Conservation (phyloP, 2,113 vertebrate species). For the Panthera leo region DNA sequence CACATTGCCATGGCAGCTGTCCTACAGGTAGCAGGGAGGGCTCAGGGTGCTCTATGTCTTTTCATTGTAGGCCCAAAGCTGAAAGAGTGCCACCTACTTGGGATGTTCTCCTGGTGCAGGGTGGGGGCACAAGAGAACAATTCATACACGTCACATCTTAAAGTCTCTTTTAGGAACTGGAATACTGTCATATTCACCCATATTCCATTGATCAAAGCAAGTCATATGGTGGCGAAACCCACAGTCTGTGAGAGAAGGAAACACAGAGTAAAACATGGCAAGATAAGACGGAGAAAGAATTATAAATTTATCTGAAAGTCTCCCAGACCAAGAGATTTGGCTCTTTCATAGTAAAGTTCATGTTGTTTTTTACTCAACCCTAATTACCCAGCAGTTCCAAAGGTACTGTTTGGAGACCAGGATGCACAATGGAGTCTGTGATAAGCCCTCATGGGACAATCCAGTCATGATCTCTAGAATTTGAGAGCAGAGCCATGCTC, state of each 20-base stretch:
- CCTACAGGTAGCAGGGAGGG: not conserved
- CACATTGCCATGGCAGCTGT: too few species aligned
- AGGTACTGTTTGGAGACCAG: not conserved
- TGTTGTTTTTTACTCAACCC: not conserved
- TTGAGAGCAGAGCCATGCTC: not conserved
- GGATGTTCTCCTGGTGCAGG: not conserved
- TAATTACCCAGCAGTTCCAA: not conserved
- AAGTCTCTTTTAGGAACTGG: not conserved
- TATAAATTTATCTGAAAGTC: not conserved
- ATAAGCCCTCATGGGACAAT: not conserved
- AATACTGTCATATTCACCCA: not conserved
- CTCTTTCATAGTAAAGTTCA: not conserved
- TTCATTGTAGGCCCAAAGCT: not conserved
- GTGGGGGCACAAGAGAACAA: not conserved
- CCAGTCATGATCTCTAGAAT: not conserved
- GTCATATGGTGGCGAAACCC: not conserved
- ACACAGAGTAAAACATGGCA: not conserved
- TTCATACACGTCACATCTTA: not conserved
- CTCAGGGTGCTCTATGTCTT: not conserved
- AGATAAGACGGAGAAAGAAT: not conserved
- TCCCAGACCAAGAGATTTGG: not conserved
- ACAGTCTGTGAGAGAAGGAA: not conserved
- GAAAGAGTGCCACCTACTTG: not conserved
- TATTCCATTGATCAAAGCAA: not conserved
- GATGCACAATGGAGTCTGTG: not conserved